Evolutionary conservation across 2,113 vertebrate genomes (phyloP).

Genomic region (Poeciliopsis turrubarensis): DNA sequence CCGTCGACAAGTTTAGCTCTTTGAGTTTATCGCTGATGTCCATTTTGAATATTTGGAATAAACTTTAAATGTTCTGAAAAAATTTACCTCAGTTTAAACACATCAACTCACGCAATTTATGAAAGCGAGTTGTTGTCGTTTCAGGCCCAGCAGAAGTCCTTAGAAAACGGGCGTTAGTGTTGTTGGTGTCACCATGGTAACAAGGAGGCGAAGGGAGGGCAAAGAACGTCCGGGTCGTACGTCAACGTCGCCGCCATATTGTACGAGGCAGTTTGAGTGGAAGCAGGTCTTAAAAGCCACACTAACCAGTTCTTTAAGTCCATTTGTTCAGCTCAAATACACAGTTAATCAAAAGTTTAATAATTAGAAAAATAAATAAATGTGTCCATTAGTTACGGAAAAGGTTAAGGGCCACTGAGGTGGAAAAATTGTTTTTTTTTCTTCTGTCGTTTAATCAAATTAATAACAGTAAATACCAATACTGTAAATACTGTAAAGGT

Average conservation of each 20-base stretch:
- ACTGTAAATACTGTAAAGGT: too few relatives aligned
- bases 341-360: too few relatives aligned
- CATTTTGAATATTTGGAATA: constrained; percentile 38
- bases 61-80: neutral
- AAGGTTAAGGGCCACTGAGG: too few relatives aligned
- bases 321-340: neutral
- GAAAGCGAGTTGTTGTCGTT: neutral
- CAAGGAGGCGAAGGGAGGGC: neutral
- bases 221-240: too few relatives aligned
- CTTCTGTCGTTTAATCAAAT: too few relatives aligned
- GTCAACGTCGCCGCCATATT: too few relatives aligned
- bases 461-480: too few relatives aligned
- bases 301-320: neutral
- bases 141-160: neutral
- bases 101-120: neutral
- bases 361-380: too few relatives aligned
- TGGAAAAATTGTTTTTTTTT: too few relatives aligned
- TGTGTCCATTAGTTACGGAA: too few relatives aligned
- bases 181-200: constrained; percentile 72
- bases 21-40: constrained; percentile 65
- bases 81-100: neutral
- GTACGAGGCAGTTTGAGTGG: neutral
- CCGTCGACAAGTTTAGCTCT: constrained; percentile 83
- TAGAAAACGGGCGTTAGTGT: neutral
- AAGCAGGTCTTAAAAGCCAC: neutral